These are phyloP conservation scores for Neomicropteryx cornuta DNA, from an alignment of 1,140 invertebrate species.

Conservation along the genomic window DNA sequence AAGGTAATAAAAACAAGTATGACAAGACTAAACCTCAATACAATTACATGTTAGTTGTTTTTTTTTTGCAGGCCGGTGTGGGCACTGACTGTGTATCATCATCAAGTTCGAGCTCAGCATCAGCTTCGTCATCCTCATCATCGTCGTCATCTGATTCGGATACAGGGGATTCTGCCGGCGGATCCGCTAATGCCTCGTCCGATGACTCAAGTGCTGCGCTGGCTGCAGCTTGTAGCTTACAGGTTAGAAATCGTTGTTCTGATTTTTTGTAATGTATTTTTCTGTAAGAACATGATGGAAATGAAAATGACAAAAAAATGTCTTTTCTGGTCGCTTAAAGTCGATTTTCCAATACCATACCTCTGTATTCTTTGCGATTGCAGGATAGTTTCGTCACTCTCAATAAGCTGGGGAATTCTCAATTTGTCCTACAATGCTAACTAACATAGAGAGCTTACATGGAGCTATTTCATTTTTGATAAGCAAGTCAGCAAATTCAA, in stretches of 20 bases:
- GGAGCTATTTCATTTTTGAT: too few species aligned
- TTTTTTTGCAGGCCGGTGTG: slow-evolving; percentile 19
- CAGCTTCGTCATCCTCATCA: slow-evolving; percentile 20
- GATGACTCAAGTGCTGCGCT: slow-evolving; percentile 33
- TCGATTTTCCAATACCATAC: too few species aligned
- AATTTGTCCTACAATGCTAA: too few species aligned
- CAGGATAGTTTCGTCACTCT: too few species aligned
- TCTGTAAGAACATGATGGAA: slow-evolving; percentile 3
- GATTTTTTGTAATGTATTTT: slow-evolving; percentile 1
- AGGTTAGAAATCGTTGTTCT: slow-evolving; percentile 21
- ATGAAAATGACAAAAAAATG: too few species aligned
- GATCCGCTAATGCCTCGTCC: slow-evolving; percentile 24
- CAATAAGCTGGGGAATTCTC: too few species aligned
- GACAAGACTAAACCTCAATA: not conserved
- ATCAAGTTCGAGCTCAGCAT: slow-evolving; percentile 22
- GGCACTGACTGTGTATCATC: slow-evolving; percentile 25
- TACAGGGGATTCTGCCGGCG: slow-evolving; percentile 28
- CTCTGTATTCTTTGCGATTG: too few species aligned
- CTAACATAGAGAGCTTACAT: too few species aligned
- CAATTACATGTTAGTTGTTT: slow-evolving; percentile 1
- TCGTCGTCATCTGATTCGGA: slow-evolving; percentile 37
- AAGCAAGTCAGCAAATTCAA: too few species aligned
- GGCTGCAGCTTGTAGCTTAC: slow-evolving; percentile 32
- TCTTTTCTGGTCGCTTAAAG: too few species aligned
- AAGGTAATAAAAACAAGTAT: not conserved